phyloP scores from a whole-genome alignment of 2,113 vertebrate species.

The Chrysochloris asiatica region DNA sequence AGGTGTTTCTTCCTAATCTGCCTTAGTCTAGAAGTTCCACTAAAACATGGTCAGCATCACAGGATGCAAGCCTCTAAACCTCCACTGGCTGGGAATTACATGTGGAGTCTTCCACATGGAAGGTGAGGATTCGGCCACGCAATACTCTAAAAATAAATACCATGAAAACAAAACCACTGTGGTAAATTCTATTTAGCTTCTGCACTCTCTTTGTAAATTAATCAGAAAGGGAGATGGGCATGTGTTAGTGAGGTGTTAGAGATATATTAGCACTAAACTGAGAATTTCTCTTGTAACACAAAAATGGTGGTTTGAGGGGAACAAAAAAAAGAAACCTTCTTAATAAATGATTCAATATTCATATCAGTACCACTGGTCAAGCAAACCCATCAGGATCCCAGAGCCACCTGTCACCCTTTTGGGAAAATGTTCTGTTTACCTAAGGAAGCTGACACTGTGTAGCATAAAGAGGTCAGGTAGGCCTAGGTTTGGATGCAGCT shows the following conservation, averaged over 20 bases:
- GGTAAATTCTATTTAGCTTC: neutral
- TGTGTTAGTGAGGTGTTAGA: neutral
- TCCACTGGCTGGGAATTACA: neutral
- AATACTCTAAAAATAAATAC: neutral
- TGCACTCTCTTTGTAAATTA: neutral
- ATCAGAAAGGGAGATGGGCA: neutral
- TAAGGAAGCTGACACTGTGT: rapidly evolving
- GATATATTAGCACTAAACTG: neutral
- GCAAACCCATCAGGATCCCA: no score
- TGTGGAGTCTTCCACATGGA: neutral
- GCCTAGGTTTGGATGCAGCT: no score
- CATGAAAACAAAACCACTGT: neutral
- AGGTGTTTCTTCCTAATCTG: neutral
- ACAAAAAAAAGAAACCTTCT: neutral
- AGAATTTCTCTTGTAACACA: no score
- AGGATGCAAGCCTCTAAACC: neutral
- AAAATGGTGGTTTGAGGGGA: neutral
- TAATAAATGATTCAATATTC: rapidly evolving
- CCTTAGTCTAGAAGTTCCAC: neutral
- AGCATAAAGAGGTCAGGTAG: neutral
- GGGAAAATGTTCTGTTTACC: neutral
- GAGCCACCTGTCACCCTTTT: neutral
- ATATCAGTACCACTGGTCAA: neutral
- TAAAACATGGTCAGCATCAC: neutral
- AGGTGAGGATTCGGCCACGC: neutral